phyloP scores from a whole-genome alignment of 2,888 invertebrate species.

The Drosophila multiciliata region DNA sequence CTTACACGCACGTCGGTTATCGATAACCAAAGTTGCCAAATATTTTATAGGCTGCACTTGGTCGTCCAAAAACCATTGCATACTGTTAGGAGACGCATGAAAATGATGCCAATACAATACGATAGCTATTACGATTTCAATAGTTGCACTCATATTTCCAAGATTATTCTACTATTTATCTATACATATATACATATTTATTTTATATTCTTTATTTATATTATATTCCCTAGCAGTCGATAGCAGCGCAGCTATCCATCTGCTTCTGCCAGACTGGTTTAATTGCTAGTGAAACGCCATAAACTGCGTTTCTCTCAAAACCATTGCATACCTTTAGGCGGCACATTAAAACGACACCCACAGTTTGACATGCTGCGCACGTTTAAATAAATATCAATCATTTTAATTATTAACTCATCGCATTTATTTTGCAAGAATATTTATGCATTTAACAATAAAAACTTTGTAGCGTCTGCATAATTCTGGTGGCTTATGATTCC shows the following conservation, averaged over 20 bases:
- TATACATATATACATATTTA: neutral
- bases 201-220: neutral
- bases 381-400: neutral
- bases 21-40: constrained; percentile 10
- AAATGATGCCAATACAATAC: neutral
- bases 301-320: neutral
- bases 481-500: constrained; percentile 14
- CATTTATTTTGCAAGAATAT: constrained; percentile 39
- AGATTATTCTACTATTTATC: neutral
- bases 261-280: too few relatives aligned
- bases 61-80: neutral
- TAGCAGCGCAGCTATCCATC: neutral
- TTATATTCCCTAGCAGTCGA: neutral
- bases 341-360: neutral
- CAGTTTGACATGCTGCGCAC: neutral
- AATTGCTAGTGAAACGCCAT: neutral
- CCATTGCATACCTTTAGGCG: constrained; percentile 50
- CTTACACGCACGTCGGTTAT: constrained; percentile 10
- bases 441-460: constrained; percentile 7
- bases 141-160: neutral
- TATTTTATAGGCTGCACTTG: neutral
- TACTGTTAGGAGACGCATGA: neutral
- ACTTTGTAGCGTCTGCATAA: constrained; percentile 22
- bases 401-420: constrained; percentile 20
- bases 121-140: neutral